phyloP scores from a whole-genome alignment of 1,140 invertebrate species.

The Latrodectus geometricus region DNA sequence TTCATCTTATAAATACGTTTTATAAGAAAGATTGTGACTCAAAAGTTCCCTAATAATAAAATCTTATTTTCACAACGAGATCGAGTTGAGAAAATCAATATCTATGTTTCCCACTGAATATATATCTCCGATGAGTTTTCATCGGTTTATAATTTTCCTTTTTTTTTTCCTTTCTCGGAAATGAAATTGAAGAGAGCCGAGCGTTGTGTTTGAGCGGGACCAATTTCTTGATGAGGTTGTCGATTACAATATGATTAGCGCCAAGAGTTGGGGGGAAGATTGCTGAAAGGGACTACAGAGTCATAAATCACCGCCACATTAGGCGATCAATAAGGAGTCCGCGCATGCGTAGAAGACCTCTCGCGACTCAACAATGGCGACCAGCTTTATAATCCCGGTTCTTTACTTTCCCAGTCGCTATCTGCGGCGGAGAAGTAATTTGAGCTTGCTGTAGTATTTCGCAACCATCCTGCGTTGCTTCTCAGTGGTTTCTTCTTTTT shows the following conservation, averaged over 20 bases:
- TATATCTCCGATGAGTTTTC: neutral
- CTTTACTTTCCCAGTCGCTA: neutral
- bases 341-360: conserved; percentile 5
- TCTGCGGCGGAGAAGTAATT: neutral
- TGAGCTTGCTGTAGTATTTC: neutral
- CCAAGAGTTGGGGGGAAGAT: neutral
- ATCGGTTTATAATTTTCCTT: neutral
- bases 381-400: neutral
- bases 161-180: neutral
- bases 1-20: too few species aligned
- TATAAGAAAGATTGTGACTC: too few species aligned
- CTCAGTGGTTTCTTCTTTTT: neutral
- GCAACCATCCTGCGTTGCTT: neutral
- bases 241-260: conserved; percentile 51
- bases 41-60: too few species aligned
- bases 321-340: conserved; percentile 37
- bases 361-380: conserved; percentile 31
- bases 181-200: conserved; percentile 28
- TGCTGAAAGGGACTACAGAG: conserved; percentile 3
- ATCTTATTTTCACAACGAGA: too few species aligned
- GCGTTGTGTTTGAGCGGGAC: neutral
- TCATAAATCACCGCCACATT: conserved; percentile 54
- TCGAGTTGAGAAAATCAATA: neutral
- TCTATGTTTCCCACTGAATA: neutral
- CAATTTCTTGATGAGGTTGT: conserved; percentile 31